phyloP scores from a whole-genome alignment of 2,797 vertebrate genomes.

The Lepus townsendii region DNA sequence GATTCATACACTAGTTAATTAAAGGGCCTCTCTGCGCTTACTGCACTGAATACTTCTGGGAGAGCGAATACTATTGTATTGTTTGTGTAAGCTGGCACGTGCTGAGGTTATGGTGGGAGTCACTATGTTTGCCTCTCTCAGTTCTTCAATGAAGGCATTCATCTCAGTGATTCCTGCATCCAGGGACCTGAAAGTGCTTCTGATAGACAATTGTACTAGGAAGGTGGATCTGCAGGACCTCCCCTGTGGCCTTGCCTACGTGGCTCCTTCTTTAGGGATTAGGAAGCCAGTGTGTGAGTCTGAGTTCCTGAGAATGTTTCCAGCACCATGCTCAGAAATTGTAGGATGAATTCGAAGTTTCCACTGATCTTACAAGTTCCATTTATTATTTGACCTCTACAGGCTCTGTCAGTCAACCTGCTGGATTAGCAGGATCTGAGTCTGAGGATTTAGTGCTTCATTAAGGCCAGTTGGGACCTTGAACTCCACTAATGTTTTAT shows the following conservation, averaged over 20 bases:
- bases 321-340: conserved; percentile 17
- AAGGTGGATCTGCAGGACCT: neutral
- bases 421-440: neutral
- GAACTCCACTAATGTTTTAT: neutral
- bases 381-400: neutral
- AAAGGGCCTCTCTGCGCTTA: neutral
- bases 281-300: neutral
- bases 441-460: conserved; percentile 35
- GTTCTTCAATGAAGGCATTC: conserved; percentile 1
- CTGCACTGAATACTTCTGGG: neutral
- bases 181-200: neutral
- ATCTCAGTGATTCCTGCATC: neutral
- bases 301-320: neutral
- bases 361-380: conserved; percentile 35
- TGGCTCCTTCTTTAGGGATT: neutral
- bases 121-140: neutral
- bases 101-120: neutral
- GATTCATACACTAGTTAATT: neutral
- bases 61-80: neutral
- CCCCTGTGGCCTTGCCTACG: neutral
- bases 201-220: neutral
- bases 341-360: neutral
- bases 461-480: neutral
- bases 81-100: neutral
- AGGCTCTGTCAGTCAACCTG: neutral